Conservation (phyloP, 2,113 vertebrate genomes). For the Pomatorhinus ruficollis region DNA sequence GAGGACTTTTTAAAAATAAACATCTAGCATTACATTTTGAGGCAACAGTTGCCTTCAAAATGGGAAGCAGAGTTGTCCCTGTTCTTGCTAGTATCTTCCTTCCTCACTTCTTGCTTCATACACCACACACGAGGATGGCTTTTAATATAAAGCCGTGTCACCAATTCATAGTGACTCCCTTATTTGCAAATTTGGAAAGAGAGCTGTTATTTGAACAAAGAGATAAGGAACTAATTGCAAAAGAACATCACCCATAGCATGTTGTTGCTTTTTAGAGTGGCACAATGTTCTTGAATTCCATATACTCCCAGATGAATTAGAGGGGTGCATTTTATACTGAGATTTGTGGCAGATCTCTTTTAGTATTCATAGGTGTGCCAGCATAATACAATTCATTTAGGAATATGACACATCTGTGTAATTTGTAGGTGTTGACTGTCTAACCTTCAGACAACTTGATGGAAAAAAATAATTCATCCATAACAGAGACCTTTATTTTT, state of each 20-base stretch:
- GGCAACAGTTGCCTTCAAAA: not conserved
- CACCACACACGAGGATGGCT: not conserved
- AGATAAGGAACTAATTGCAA: not conserved
- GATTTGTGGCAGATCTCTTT: slow-evolving; percentile 56
- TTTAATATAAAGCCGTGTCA: not conserved
- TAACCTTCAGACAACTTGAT: slow-evolving; percentile 70
- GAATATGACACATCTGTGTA: slow-evolving; percentile 60
- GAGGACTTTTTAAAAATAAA: not conserved
- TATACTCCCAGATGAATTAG: not conserved
- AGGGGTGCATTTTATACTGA: slow-evolving; percentile 39
- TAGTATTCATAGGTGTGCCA: slow-evolving; percentile 64
- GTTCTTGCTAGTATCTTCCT: not conserved
- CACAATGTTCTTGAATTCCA: not conserved
- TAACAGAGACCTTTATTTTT: slow-evolving; percentile 70
- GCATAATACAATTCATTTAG: slow-evolving; percentile 72
- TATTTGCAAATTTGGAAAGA: not conserved
- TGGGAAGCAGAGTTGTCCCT: not conserved
- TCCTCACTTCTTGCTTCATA: not conserved
- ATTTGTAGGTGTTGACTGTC: slow-evolving; percentile 72
- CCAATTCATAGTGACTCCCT: not conserved
- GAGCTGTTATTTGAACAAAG: not conserved
- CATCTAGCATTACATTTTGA: not conserved
- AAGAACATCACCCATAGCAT: not conserved
- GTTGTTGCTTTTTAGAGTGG: not conserved
- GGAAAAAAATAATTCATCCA: slow-evolving; percentile 62